Conservation (phyloP, 2,797 vertebrate species). For the Poeciliopsis turneri region DNA sequence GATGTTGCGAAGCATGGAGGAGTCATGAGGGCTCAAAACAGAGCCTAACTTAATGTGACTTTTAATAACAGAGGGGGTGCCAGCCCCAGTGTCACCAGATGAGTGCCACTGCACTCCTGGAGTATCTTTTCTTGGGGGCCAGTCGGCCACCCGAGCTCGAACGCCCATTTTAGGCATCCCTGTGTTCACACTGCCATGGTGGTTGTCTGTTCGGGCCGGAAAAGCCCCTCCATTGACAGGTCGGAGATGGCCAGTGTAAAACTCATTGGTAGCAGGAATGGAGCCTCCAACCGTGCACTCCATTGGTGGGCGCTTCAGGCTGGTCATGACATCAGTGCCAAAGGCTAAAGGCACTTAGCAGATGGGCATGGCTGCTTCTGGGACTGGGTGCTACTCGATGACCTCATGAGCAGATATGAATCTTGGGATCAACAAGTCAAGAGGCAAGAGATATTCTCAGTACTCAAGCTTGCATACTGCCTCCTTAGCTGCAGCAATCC, state of each 20-base stretch:
- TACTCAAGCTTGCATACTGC: constrained; percentile 51
- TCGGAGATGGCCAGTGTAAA: constrained; percentile 91
- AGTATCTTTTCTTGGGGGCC: constrained; percentile 93
- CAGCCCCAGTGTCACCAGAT: constrained; percentile 60
- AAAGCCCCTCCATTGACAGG: constrained; percentile 88
- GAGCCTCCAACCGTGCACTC: constrained; percentile 89
- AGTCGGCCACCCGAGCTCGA: constrained; percentile 94
- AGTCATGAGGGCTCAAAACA: constrained; percentile 88
- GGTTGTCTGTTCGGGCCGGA: constrained; percentile 84
- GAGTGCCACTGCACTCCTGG: constrained; percentile 67
- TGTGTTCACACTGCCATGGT: constrained; percentile 85
- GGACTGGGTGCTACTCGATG: constrained; percentile 47
- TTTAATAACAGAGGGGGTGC: constrained; percentile 77
- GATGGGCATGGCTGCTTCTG: constrained; percentile 68
- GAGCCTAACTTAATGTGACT: constrained; percentile 89
- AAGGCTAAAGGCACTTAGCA: constrained; percentile 79
- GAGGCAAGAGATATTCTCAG: constrained; percentile 35
- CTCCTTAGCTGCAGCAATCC: constrained; percentile 3
- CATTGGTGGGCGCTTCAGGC: constrained; percentile 90
- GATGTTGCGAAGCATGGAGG: constrained; percentile 93
- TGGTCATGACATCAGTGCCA: constrained; percentile 89
- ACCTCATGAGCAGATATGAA: constrained; percentile 61
- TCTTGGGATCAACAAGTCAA: constrained; percentile 35
- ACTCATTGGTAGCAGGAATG: constrained; percentile 91
- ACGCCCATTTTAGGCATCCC: constrained; percentile 98